Percentiles rank a stretch among this genome's conserved stretches.
Conservation (phyloP, 2,888 invertebrate genomes). For the Loripinus fragilis region DNA sequence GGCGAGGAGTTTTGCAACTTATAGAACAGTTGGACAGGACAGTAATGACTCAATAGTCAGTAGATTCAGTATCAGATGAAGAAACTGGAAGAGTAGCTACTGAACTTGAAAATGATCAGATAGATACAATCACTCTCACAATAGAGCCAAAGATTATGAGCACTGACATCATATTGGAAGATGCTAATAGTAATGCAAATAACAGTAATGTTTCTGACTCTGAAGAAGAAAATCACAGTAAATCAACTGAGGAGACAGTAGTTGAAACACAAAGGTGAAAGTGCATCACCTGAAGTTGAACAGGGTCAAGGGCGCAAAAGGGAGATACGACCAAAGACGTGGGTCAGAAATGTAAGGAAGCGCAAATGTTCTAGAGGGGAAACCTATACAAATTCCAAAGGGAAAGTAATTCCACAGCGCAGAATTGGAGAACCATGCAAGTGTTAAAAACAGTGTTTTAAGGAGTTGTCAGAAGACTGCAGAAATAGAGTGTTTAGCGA, state of each 20-base stretch:
- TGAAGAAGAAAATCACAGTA: too few species aligned
- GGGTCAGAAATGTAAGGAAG: background rate
- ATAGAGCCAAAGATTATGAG: too few species aligned
- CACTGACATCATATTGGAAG: too few species aligned
- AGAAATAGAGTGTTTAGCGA: background rate
- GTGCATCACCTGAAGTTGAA: background rate
- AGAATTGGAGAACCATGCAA: background rate
- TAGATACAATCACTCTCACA: too few species aligned
- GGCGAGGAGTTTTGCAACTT: too few species aligned
- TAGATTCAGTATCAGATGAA: too few species aligned
- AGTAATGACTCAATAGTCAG: too few species aligned
- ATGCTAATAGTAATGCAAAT: too few species aligned
- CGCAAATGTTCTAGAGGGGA: background rate
- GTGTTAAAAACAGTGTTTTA: background rate
- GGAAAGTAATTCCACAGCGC: background rate
- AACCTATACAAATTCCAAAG: background rate
- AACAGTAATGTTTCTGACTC: too few species aligned
- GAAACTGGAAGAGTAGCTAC: too few species aligned
- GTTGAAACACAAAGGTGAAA: background rate
- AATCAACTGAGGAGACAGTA: background rate
- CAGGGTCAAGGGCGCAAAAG: background rate
- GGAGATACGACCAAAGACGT: background rate
- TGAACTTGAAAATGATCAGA: too few species aligned
- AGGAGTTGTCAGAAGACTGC: background rate
- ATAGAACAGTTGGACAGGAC: too few species aligned